A percentile compares a stretch with the other conserved stretches of the same genome.
Evolutionary conservation across 1,140 invertebrate genomes (phyloP).

Genomic region (Drosophila albomicans): DNA sequence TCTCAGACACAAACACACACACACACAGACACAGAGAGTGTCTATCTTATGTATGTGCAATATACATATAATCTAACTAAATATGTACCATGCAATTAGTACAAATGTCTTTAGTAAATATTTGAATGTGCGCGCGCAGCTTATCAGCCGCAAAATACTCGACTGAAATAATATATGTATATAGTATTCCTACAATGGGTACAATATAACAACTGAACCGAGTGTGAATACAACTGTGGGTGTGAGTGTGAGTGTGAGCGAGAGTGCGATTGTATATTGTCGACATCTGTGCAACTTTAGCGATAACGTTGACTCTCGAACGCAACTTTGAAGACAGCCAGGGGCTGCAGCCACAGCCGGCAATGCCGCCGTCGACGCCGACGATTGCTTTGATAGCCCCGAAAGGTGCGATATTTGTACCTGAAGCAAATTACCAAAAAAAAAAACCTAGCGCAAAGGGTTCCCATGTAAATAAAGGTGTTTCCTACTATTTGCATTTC

Average conservation of each 20-base stretch:
- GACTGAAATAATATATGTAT: not conserved
- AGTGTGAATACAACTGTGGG: constrained; percentile 7
- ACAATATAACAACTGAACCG: constrained; percentile 26
- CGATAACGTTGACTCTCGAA: constrained; percentile 30
- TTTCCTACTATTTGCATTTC: not conserved
- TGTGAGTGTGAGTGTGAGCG: constrained; percentile 1
- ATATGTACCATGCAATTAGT: constrained; percentile 64
- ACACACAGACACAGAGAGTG: not conserved
- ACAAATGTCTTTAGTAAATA: constrained; percentile 59
- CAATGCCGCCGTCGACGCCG: not conserved
- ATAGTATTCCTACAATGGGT: constrained; percentile 5
- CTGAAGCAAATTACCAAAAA: not conserved
- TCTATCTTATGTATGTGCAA: not conserved
- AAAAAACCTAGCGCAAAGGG: not conserved
- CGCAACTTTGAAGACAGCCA: constrained; percentile 36
- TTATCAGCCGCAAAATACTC: constrained; percentile 56
- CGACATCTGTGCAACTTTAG: constrained; percentile 32
- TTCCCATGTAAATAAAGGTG: constrained; percentile 7
- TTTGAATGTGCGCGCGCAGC: constrained; percentile 60
- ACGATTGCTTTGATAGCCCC: constrained; percentile 27
- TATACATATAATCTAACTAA: constrained; percentile 41
- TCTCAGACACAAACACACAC: constrained; percentile 16
- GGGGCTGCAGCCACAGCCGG: constrained; percentile 20
- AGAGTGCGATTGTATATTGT: constrained; percentile 4
- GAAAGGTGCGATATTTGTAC: constrained; percentile 33